Conservation (phyloP, 92 coral and sea anemone species). For the Porites rus region DNA sequence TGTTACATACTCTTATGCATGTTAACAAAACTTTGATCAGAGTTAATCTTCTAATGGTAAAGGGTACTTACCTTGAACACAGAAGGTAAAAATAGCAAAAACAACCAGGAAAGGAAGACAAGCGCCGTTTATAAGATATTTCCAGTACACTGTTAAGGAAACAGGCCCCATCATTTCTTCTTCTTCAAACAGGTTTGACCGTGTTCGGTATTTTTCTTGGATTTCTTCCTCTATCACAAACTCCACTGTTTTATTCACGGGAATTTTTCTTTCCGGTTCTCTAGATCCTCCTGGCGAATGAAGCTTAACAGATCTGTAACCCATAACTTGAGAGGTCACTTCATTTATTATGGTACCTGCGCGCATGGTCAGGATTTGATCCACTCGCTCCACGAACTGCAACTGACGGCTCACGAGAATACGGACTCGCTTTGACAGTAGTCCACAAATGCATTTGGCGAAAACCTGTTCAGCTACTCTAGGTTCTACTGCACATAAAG, state of each 20-base stretch:
- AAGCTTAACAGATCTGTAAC: constrained; percentile 74
- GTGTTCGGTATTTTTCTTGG: constrained; percentile 35
- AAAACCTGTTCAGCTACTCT: constrained; percentile 82
- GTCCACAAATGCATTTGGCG: constrained; percentile 84
- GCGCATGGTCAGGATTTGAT: constrained; percentile 92
- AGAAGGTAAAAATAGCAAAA: constrained; percentile 60
- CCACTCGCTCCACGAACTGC: constrained; percentile 87
- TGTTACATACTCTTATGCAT: too few relatives aligned
- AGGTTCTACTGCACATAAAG: constrained; percentile 70
- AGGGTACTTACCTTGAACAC: constrained; percentile 72
- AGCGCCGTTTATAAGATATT: constrained; percentile 74
- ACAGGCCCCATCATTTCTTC: constrained; percentile 71
- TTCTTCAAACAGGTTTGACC: constrained; percentile 59
- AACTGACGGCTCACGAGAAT: constrained; percentile 86
- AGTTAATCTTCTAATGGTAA: not conserved
- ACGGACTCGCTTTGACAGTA: constrained; percentile 76
- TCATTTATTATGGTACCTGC: constrained; percentile 88
- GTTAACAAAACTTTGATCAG: too few relatives aligned
- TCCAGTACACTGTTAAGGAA: constrained; percentile 73
- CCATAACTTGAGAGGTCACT: constrained; percentile 83
- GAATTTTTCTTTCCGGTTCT: constrained; percentile 35
- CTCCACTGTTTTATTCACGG: constrained; percentile 50
- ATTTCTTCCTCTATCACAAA: constrained; percentile 47
- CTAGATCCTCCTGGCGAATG: constrained; percentile 58
- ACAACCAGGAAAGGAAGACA: constrained; percentile 67